Conservation (phyloP, 2,888 invertebrate species). For the Cephus spinipes region DNA sequence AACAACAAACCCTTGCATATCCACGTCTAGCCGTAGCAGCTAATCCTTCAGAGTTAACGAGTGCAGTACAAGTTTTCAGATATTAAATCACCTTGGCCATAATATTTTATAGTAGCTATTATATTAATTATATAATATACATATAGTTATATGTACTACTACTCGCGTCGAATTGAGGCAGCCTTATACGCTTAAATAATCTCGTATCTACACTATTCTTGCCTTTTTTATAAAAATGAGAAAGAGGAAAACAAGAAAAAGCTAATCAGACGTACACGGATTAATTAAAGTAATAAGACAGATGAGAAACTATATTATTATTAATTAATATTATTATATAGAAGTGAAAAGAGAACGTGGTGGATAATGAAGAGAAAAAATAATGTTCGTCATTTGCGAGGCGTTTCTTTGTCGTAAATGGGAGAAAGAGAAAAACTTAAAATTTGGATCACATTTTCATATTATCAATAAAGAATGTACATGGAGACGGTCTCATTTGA, state of each 20-base stretch:
- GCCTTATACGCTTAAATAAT: conserved; percentile 17
- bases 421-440: conserved; percentile 20
- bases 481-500: conserved; percentile 17
- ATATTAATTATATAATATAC: background rate
- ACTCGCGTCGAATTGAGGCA: conserved; percentile 11
- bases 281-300: conserved; percentile 15
- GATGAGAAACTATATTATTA: conserved; percentile 23
- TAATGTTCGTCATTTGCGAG: conserved; percentile 21
- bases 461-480: conserved; percentile 39
- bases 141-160: background rate
- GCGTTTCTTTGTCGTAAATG: conserved; percentile 19
- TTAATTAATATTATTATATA: conserved; percentile 4
- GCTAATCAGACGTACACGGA: conserved; percentile 7
- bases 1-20: conserved; percentile 7
- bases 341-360: background rate
- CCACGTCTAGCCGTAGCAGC: background rate
- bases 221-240: conserved; percentile 16
- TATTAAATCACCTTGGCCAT: background rate
- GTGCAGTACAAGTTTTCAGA: background rate
- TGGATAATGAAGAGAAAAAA: conserved; percentile 16
- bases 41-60: background rate
- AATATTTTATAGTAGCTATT: conserved; percentile 3
- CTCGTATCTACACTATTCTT: conserved; percentile 14
- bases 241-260: conserved; percentile 6
- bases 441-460: conserved; percentile 38